A percentile compares a stretch with the other conserved stretches of the same genome.
Conservation (phyloP, 2,888 invertebrate genomes). For the Leuctra nigra region DNA sequence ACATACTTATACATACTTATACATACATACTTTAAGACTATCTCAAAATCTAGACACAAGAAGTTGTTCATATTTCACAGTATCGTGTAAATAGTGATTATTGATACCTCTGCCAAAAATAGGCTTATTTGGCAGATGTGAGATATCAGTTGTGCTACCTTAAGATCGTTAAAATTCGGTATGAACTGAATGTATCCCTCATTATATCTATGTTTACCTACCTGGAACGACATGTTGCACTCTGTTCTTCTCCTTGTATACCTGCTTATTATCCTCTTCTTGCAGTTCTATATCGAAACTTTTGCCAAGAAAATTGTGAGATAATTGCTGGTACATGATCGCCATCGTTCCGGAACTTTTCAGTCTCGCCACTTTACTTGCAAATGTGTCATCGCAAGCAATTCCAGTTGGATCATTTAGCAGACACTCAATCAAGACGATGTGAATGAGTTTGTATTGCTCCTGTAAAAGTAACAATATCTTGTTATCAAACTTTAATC, state of each 20-base stretch:
- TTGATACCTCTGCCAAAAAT: too few species aligned
- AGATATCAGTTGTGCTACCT: too few species aligned
- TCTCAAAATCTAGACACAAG: too few species aligned
- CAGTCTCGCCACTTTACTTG: constrained; percentile 38
- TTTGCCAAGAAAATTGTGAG: too few species aligned
- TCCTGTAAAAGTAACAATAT: constrained; percentile 32
- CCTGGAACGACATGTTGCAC: constrained; percentile 39
- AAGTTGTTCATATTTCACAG: too few species aligned
- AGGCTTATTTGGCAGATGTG: too few species aligned
- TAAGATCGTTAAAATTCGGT: too few species aligned
- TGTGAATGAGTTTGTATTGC: constrained; percentile 44
- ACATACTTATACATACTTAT: too few species aligned
- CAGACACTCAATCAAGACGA: constrained; percentile 42
- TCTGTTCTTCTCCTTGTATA: constrained; percentile 38
- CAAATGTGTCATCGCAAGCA: constrained; percentile 36
- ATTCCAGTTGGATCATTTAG: constrained; percentile 38
- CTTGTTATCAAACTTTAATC: neutral
- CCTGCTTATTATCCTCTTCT: neutral
- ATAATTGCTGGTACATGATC: constrained; percentile 37
- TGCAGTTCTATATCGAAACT: neutral
- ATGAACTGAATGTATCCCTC: too few species aligned
- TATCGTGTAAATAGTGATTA: too few species aligned
- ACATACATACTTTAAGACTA: too few species aligned
- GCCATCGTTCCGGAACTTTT: constrained; percentile 41
- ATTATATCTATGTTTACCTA: too few species aligned